Base-by-base conservation (phyloP, 2,113 vertebrate species). In the Microcebus griseorufus region DNA sequence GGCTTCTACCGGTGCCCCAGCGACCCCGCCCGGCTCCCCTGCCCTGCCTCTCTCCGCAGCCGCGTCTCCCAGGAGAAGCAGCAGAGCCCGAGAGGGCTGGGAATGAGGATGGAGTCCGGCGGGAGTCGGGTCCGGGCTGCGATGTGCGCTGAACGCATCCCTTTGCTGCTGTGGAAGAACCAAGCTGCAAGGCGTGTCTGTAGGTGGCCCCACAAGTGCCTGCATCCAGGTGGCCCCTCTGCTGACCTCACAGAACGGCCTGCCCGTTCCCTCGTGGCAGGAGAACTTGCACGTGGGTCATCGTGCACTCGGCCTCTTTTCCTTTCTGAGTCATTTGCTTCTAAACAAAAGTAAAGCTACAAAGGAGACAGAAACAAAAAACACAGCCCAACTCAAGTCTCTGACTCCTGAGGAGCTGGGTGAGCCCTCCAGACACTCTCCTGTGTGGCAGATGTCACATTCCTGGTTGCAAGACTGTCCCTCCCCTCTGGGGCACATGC, bases 61-160 rank as follows among this genome's bases (percentile, higher is more conserved):
- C n/a, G 67, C 8, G 0, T 75, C 16, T 51, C 3, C 25, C 72
- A 75, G 58, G 34, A 11, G 69, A 20, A 27, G 55, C 72, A 39
- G 64, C 5, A 13, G 55, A 42, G 37, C 29, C 62, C 5, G 0
- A 76, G 55, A 27, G 22, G 73, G 42, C 37, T 67, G 80, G 32
- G 45, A 29, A 18, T 53, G 7, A 32, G 67, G 25, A 83, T 29
- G 29, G 69, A 53, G 69, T 51, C 55, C 32, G 17, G 34, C 64
- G 42, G 27, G 53, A 16, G 9, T 27, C 64, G n/a, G 39, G 9
- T 20, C 14, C 16, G 34, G 62, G 25, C 34, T 67, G 45, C 60
- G 55, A 51, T 3, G 9, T 7, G 12, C 4, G 12, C 11, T 1
- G 8, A 39, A 17, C 69, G 27, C 1, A 4, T 12, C 9, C 25